A percentile compares a stretch with the other conserved stretches of the same genome.
These are phyloP conservation scores for Metaphire vulgaris DNA, from an alignment of 1,140 invertebrate species.

Conservation along the genomic window DNA sequence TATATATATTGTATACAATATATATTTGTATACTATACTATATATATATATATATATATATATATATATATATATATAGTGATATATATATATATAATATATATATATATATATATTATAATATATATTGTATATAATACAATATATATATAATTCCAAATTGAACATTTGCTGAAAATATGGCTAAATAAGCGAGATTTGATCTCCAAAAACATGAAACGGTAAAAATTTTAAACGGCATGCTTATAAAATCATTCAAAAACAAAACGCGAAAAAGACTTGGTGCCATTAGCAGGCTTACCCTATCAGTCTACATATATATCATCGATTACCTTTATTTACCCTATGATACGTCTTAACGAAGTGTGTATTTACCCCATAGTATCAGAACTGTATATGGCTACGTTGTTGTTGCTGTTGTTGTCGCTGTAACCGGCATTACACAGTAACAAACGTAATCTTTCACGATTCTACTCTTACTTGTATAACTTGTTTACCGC, in stretches of 20 bases:
- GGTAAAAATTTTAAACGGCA: neutral
- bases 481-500: too few species aligned
- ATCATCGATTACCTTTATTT: too few species aligned
- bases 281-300: neutral
- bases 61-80: neutral
- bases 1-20: neutral
- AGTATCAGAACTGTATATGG: too few species aligned
- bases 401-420: too few species aligned
- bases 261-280: neutral
- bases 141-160: neutral
- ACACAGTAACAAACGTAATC: too few species aligned
- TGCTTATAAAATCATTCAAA: neutral
- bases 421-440: too few species aligned
- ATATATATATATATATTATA: neutral
- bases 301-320: too few species aligned
- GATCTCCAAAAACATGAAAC: neutral
- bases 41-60: neutral
- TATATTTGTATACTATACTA: neutral
- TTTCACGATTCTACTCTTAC: too few species aligned
- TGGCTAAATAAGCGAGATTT: neutral
- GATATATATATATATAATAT: neutral
- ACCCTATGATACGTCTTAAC: too few species aligned
- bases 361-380: too few species aligned
- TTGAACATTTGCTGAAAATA: neutral
- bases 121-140: neutral